Evolutionary conservation across 2,888 invertebrate genomes (phyloP), one percentile per base, ranked within the genome.

Genomic region (Drosophila mercatorum): DNA sequence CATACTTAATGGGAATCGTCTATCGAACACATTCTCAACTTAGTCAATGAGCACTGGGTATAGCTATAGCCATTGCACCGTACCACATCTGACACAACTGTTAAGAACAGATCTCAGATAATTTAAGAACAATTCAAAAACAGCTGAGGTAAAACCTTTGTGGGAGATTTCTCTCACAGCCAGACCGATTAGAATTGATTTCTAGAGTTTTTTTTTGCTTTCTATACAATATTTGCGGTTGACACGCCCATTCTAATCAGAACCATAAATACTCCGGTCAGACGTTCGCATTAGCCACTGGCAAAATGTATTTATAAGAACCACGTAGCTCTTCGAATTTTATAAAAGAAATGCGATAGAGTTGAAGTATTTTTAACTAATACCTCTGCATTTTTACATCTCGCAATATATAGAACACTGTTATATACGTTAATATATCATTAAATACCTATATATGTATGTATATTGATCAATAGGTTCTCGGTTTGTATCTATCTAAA

Each of bases 201-300:
- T 51, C 17, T 17, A 7, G 34, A 34, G 17, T 4, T 11, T 38
- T 56, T 55, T n/a, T 38, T 69, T 12, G n/a, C 11, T 10, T 36
- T 47, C 10, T 68, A 11, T 38, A 10, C 10, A 8, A 34, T 34
- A 34, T 34, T 8, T 34, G 34, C 12, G 17, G 14, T n/a, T 46
- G 41, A 10, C 47, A 14, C 38, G 22, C 11, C 26, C 34, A 56
- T 60, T 36, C 22, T 43, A 68, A 68, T 55, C 17, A 38, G 7
- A 14, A 8, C n/a, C 26, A 44, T 34, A 49, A 49, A 40, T 47
- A n/a, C 31, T n/a, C 17, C 2, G 11, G 5, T 11, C n/a, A 43
- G 34, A 55, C 11, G 5, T 43, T 34, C 31, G n/a, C n/a, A 28
- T 6, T 22, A 44, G 10, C 11, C 6, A 6, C 22, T 22, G 12